phyloP scores from a whole-genome alignment of 2,797 vertebrate genomes.

The Alauda arvensis region DNA sequence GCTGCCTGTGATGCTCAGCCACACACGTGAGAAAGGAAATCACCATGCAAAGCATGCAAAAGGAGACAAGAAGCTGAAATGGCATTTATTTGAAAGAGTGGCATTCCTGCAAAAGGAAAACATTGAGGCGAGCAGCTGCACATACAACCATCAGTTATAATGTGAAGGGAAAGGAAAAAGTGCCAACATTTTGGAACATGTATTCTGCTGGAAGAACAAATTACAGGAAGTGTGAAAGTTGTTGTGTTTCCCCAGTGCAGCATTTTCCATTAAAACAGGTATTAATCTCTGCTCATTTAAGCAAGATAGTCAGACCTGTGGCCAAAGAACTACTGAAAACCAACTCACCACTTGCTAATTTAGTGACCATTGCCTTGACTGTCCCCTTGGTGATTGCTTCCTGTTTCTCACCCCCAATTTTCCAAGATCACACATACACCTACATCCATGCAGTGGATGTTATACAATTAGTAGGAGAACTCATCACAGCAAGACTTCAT shows the following conservation, averaged over 20 bases:
- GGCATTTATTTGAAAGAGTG: slow-evolving; percentile 60
- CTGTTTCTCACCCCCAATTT: slow-evolving; percentile 54
- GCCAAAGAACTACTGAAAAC: slow-evolving; percentile 57
- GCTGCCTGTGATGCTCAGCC: slow-evolving; percentile 80
- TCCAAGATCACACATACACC: slow-evolving; percentile 62
- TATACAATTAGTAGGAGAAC: slow-evolving; percentile 56
- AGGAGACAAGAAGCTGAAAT: slow-evolving; percentile 68
- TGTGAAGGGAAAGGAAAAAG: slow-evolving; percentile 68
- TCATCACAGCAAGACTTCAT: slow-evolving; percentile 25
- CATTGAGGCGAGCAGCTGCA: slow-evolving; percentile 68
- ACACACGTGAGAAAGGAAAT: slow-evolving; percentile 71
- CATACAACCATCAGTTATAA: slow-evolving; percentile 69
- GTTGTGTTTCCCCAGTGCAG: slow-evolving; percentile 71
- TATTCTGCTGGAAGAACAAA: slow-evolving; percentile 70
- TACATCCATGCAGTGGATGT: slow-evolving; percentile 59
- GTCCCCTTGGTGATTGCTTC: slow-evolving; percentile 56
- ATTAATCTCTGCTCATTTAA: slow-evolving; percentile 67
- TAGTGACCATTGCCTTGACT: slow-evolving; percentile 61
- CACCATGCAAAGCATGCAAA: slow-evolving; percentile 78
- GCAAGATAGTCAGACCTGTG: slow-evolving; percentile 56
- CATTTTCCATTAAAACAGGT: slow-evolving; percentile 55
- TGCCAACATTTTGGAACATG: slow-evolving; percentile 63
- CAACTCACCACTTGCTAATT: slow-evolving; percentile 64
- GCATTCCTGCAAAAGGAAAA: slow-evolving; percentile 83
- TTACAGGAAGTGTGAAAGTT: slow-evolving; percentile 87